These are phyloP conservation scores for Capreolus pygargus DNA, from an alignment of 2,113 vertebrate genomes.

Conservation along the genomic window DNA sequence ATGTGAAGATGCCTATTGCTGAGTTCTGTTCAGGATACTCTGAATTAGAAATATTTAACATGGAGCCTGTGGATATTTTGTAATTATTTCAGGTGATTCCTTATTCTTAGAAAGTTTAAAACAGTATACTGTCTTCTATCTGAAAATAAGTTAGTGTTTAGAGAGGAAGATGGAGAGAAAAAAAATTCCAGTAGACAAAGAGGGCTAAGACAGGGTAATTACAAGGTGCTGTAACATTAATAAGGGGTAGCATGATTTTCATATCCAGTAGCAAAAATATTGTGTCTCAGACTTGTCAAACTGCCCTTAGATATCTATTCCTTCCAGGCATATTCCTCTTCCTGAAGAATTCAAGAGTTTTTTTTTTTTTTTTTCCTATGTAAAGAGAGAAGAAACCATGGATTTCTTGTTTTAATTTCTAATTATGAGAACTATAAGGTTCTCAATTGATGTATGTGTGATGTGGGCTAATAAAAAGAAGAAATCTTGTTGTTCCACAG, in stretches of 20 bases:
- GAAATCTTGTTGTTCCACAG: not conserved
- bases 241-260: not conserved
- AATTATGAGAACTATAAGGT: not conserved
- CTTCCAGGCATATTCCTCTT: not conserved
- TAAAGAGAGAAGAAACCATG: not conserved
- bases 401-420: not conserved
- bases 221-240: not conserved
- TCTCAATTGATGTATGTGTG: not conserved
- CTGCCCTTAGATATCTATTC: not conserved
- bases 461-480: not conserved
- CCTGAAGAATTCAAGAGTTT: not conserved
- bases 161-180: not conserved
- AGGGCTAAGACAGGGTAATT: fast-evolving
- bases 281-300: not conserved
- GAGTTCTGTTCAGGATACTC: not conserved
- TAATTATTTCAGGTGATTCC: not conserved
- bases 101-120: not conserved
- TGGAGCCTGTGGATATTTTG: not conserved
- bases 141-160: not conserved
- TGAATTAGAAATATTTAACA: not conserved
- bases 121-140: not conserved
- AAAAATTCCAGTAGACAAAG: not conserved
- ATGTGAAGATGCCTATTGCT: not conserved
- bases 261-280: not conserved
- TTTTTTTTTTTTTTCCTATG: no score